A percentile compares a stretch with the other conserved stretches of the same genome.
Evolutionary conservation across 2,888 invertebrate genomes (phyloP).

Genomic region (Yponomeuta sedellus): DNA sequence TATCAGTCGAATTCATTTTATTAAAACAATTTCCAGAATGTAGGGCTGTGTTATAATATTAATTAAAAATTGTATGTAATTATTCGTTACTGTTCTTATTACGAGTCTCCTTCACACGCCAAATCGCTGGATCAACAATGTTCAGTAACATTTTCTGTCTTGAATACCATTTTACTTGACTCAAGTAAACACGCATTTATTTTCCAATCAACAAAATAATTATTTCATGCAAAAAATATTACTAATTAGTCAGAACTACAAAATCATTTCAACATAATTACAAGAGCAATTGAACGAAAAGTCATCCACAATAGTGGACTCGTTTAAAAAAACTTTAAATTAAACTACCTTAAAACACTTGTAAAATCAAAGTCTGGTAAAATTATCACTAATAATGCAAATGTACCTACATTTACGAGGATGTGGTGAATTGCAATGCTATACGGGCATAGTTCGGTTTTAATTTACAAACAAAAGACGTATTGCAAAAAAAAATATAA

Average conservation of each 20-base stretch:
- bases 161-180: constrained; percentile 43
- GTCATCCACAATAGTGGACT: constrained; percentile 52
- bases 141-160: constrained; percentile 31
- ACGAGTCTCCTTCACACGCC: not conserved
- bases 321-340: constrained; percentile 35
- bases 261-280: constrained; percentile 8
- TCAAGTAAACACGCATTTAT: constrained; percentile 43
- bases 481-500: no score
- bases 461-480: no score
- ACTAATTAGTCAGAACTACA: constrained; percentile 25
- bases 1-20: not conserved
- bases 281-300: constrained; percentile 26
- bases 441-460: no score
- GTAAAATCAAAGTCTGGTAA: constrained; percentile 9
- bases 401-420: no score
- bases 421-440: no score
- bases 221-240: constrained; percentile 47
- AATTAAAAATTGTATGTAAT: not conserved
- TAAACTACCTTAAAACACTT: constrained; percentile 6
- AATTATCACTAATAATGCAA: constrained; percentile 6
- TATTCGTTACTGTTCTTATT: not conserved
- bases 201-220: constrained; percentile 40
- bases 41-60: not conserved
- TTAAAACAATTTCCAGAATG: not conserved
- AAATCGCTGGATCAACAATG: constrained; percentile 1